Base-by-base conservation (phyloP, 2,888 invertebrate species). In the Cephus pulcher region DNA sequence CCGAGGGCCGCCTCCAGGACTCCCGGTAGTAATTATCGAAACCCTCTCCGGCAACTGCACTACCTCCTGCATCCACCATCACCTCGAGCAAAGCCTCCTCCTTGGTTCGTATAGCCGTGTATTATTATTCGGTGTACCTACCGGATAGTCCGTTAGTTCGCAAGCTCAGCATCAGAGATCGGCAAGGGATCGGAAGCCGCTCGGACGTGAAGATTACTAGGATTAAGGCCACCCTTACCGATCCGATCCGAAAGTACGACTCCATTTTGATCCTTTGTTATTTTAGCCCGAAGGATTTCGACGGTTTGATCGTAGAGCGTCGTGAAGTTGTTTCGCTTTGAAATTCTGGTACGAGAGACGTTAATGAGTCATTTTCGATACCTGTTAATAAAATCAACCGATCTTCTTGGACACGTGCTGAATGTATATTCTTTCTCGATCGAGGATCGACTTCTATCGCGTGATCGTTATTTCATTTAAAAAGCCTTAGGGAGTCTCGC, bases 1-100 rank as follows among this genome's bases (percentile, higher is more conserved):
- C 84, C 84, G 83, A 80, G 88, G 79, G 88, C 89, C 89, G 89
- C 89, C 88, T 88, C 89, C 88, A 86, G 85, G 90, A 91, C 91
- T 91, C 90, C 91, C 90, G 91, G 91, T 91, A 88, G 90, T 91
- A 91, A 91, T 91, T 91, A 91, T 91, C 88, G 89, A 89, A 87
- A 88, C 86, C 85, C 82, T 82, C 82, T 79, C 76, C 56, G 33
- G 73, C 78, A 73, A 76, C 75, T 75, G 76, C 74, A 73, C 80
- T 78, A 76, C 74, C 76, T 80, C 78, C 69, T 78, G 78, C 78
- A 74, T 79, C 56, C 74, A 70, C 71, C 76, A 70, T 74, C 80
- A 75, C 70, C 79, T 79, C 76, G 77, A 78, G 74, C 73, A 73
- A 37, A 12, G 73, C 73, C 37, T n/a, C 74, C 76, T 75, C 76